Evolutionary conservation across 2,113 vertebrate genomes (phyloP).

Genomic region (Anguilla rostrata): DNA sequence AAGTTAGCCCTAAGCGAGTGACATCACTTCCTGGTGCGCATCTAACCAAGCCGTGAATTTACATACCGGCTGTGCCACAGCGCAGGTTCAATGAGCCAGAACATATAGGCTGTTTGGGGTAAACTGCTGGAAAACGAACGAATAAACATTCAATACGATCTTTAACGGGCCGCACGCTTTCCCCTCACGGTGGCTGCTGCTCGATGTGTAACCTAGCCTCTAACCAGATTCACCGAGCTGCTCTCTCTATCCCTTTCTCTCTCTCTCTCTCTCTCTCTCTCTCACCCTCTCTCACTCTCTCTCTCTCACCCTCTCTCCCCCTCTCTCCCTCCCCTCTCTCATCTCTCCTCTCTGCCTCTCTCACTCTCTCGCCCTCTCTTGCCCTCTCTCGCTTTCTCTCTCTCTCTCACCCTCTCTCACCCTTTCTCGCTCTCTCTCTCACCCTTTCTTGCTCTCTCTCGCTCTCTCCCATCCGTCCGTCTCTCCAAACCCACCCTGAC

Average conservation of each 20-base stretch:
- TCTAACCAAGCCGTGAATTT: constrained; percentile 22
- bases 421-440: not conserved
- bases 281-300: no score
- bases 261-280: not conserved
- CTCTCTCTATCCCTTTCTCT: not conserved
- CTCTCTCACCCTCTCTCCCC: not conserved
- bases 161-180: not conserved
- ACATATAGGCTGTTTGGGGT: constrained; percentile 22
- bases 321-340: not conserved
- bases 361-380: not conserved
- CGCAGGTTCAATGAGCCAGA: constrained; percentile 22
- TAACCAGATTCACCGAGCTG: not conserved
- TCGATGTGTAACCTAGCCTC: not conserved
- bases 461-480: not conserved
- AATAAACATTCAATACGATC: not conserved
- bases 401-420: not conserved
- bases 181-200: not conserved
- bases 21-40: constrained; percentile 16
- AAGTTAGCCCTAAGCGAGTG: constrained; percentile 14
- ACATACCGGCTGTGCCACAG: not conserved
- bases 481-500: not conserved
- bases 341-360: not conserved
- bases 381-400: not conserved
- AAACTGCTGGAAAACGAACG: constrained; percentile 16
- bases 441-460: not conserved